Percentiles rank a stretch among this genome's conserved stretches.
Conservation (phyloP, 2,797 vertebrate genomes). For the Rhodeus uyekii region DNA sequence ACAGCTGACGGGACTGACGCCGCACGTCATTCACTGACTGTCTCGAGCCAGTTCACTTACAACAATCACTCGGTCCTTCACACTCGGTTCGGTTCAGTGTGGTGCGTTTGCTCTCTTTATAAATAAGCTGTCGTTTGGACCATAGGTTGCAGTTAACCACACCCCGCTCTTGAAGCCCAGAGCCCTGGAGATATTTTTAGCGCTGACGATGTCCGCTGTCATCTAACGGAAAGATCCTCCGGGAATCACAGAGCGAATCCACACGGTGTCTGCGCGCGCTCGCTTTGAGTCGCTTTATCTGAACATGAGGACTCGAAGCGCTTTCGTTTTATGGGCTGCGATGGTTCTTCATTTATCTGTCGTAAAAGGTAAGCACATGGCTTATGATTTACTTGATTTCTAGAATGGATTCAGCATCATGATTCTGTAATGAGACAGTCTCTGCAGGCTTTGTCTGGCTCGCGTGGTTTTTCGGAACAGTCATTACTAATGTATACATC, state of each 20-base stretch:
- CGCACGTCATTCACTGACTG: slow-evolving; percentile 20
- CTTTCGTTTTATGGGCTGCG: slow-evolving; percentile 28
- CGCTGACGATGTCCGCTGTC: slow-evolving; percentile 69
- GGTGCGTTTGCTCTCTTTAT: background rate
- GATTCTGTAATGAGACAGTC: background rate
- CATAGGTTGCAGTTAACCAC: slow-evolving; percentile 57
- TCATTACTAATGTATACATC: background rate
- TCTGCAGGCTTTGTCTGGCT: slow-evolving; percentile 1
- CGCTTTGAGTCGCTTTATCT: slow-evolving; percentile 13
- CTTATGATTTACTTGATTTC: background rate
- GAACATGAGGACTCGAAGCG: slow-evolving; percentile 32
- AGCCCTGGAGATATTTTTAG: slow-evolving; percentile 79
- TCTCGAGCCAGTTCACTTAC: background rate
- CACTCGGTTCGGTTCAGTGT: background rate
- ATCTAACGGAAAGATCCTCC: slow-evolving; percentile 72
- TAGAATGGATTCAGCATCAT: background rate
- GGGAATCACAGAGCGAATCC: slow-evolving; percentile 47
- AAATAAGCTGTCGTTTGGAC: background rate
- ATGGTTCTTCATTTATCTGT: slow-evolving; percentile 18
- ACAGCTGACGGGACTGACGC: slow-evolving; percentile 15
- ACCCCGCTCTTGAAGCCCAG: slow-evolving; percentile 71
- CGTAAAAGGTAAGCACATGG: slow-evolving; percentile 21
- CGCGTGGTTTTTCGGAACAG: background rate
- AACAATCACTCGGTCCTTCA: background rate
- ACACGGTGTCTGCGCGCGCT: slow-evolving; percentile 18